phyloP scores from a whole-genome alignment of 1,140 invertebrate genomes.

The Epicauta chinensis region DNA sequence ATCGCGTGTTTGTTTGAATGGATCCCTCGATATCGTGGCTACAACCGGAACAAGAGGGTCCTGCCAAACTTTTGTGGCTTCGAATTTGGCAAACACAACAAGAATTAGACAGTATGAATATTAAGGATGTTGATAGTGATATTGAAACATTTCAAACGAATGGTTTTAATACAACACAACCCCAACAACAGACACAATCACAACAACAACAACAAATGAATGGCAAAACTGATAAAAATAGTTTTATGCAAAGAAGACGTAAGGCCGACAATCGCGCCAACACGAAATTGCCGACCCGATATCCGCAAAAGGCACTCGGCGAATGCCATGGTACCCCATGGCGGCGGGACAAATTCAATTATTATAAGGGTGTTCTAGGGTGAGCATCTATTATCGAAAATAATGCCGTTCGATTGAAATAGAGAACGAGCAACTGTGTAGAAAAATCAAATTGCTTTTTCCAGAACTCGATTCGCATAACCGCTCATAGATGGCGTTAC shows the following conservation, averaged over 20 bases:
- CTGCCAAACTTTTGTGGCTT: slow-evolving; percentile 87
- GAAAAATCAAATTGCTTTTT: slow-evolving; percentile 22
- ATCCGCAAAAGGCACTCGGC: slow-evolving; percentile 71
- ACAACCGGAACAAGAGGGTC: slow-evolving; percentile 94
- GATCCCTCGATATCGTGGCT: slow-evolving; percentile 94
- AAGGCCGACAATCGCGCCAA: slow-evolving; percentile 83
- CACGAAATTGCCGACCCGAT: slow-evolving; percentile 81
- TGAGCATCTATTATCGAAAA: slow-evolving; percentile 42
- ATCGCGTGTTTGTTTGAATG: slow-evolving; percentile 56
- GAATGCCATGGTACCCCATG: slow-evolving; percentile 87
- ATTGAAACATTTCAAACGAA: slow-evolving; percentile 48
- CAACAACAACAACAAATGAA: slow-evolving; percentile 37
- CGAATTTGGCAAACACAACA: slow-evolving; percentile 84
- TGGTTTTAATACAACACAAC: slow-evolving; percentile 45
- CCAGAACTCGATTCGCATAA: neutral
- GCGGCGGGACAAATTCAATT: slow-evolving; percentile 63
- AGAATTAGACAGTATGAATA: slow-evolving; percentile 58
- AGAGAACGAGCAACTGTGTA: too few species aligned
- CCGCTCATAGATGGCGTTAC: slow-evolving; percentile 7
- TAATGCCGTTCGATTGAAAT: too few species aligned
- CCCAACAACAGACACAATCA: too few species aligned
- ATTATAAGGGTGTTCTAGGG: slow-evolving; percentile 71
- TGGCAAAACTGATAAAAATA: slow-evolving; percentile 54
- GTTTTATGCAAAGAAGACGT: slow-evolving; percentile 73
- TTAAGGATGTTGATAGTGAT: slow-evolving; percentile 54